Evolutionary conservation across 2,797 vertebrate genomes (phyloP).

Genomic region (Danionella dracula): DNA sequence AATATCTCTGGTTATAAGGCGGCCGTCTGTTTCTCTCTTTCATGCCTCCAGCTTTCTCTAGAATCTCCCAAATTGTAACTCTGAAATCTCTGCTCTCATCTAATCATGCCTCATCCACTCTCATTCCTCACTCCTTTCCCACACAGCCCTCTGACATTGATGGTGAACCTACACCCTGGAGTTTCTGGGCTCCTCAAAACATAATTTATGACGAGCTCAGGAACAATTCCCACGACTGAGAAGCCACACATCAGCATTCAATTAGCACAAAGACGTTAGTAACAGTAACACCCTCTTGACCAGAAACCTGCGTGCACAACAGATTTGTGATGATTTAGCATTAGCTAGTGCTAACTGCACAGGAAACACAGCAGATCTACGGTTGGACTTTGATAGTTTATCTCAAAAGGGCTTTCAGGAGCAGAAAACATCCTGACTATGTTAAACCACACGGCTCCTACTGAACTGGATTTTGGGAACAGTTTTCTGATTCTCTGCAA

Average conservation of each 20-base stretch:
- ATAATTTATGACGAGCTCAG: slow-evolving; percentile 28
- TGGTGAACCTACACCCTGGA: neutral
- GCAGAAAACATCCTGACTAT: neutral
- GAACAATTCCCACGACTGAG: slow-evolving; percentile 17
- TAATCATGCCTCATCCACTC: slow-evolving; percentile 4
- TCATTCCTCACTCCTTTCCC: slow-evolving; percentile 24
- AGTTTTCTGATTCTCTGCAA: too few relatives aligned
- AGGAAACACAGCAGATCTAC: neutral
- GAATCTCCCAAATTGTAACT: neutral
- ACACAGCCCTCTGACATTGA: slow-evolving; percentile 9
- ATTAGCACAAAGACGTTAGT: neutral
- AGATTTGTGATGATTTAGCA: slow-evolving; percentile 12
- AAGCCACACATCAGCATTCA: slow-evolving; percentile 22
- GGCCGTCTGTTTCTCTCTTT: neutral
- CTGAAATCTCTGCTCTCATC: neutral
- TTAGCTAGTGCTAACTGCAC: neutral
- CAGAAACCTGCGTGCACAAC: slow-evolving; percentile 9
- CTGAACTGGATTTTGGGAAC: neutral
- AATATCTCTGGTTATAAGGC: neutral
- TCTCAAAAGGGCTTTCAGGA: slow-evolving; percentile 2
- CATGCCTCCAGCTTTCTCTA: neutral
- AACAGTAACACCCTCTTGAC: slow-evolving; percentile 8
- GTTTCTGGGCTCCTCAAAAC: slow-evolving; percentile 13
- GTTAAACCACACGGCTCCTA: neutral
- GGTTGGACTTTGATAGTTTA: neutral